Percentiles rank a stretch among this genome's conserved stretches.
Evolutionary conservation across 2,113 vertebrate species (phyloP).

Genomic region (Galemys pyrenaicus): DNA sequence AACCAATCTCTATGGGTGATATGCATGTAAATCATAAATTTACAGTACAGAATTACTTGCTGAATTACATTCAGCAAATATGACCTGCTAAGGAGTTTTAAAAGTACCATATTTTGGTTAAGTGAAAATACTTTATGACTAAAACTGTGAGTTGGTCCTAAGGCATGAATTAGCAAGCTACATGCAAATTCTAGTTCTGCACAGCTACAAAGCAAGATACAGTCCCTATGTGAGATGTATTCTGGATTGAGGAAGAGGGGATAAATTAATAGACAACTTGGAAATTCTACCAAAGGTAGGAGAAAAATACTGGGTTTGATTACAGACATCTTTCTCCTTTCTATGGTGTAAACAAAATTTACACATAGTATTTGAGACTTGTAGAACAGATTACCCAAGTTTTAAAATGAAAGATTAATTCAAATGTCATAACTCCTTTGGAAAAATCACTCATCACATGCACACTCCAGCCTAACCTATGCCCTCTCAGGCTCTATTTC

Average conservation of each 20-base stretch:
- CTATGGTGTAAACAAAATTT: not conserved
- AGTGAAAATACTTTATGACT: not conserved
- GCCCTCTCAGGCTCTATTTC: not conserved
- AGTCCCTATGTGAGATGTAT: not conserved
- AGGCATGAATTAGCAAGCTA: not conserved
- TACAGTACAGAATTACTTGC: not conserved
- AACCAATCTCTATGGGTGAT: not conserved
- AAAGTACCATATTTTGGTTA: not conserved
- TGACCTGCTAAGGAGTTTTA: not conserved
- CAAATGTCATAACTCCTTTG: not conserved
- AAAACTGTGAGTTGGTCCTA: not conserved
- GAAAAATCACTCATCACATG: not conserved
- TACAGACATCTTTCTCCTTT: not conserved
- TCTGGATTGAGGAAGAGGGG: not conserved
- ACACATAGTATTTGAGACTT: not conserved
- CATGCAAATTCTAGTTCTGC: not conserved
- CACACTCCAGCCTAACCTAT: not conserved
- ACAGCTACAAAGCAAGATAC: not conserved
- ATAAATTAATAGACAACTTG: not conserved
- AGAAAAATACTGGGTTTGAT: not conserved
- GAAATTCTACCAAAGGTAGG: not conserved
- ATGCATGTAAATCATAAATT: not conserved
- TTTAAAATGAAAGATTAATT: not conserved
- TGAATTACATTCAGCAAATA: not conserved
- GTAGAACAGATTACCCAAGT: not conserved